A percentile compares a stretch with the other conserved stretches of the same genome.
Evolutionary conservation across 2,888 invertebrate species (phyloP).

Genomic region (Nesidiocoris tenuis): DNA sequence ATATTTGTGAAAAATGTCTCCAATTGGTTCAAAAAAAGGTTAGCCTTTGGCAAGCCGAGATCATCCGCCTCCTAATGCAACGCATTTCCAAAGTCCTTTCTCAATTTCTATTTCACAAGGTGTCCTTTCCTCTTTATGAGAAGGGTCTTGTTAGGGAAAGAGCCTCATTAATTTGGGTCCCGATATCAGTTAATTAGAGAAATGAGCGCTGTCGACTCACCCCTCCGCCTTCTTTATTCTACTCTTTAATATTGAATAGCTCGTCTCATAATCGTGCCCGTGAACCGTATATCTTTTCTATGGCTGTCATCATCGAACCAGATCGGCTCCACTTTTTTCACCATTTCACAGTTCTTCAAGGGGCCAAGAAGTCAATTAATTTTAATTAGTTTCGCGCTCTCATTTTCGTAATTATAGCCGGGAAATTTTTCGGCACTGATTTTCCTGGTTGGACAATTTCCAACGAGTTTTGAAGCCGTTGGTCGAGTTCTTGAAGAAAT

Average conservation of each 20-base stretch:
- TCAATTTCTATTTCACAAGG: neutral
- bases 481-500: too few species aligned
- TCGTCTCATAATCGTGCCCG: conserved; percentile 30
- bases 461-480: too few species aligned
- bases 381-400: conserved; percentile 33
- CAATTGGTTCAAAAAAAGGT: too few species aligned
- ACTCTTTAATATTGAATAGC: conserved; percentile 32
- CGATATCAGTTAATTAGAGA: conserved; percentile 41
- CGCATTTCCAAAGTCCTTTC: neutral
- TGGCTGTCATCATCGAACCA: conserved; percentile 25
- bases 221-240: neutral
- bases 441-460: too few species aligned
- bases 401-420: neutral
- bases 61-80: too few species aligned
- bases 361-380: conserved; percentile 22
- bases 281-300: conserved; percentile 27
- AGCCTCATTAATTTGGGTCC: conserved; percentile 35
- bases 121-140: neutral
- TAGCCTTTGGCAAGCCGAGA: too few species aligned
- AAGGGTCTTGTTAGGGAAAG: conserved; percentile 30
- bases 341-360: neutral
- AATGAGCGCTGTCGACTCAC: conserved; percentile 32
- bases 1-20: too few species aligned
- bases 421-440: neutral
- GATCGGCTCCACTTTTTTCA: neutral